Conservation (phyloP, 2,888 invertebrate genomes). For the Archips xylosteana region DNA sequence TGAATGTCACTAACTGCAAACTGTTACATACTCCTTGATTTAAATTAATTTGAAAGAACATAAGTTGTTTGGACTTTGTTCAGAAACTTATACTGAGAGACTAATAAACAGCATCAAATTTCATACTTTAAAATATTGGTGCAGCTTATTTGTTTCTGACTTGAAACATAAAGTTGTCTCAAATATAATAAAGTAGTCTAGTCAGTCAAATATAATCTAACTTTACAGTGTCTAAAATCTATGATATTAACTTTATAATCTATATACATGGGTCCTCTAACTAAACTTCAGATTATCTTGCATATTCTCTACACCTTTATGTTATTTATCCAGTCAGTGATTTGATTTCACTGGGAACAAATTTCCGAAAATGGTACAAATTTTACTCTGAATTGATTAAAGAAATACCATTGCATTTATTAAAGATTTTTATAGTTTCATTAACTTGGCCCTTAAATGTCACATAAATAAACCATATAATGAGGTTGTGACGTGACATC, state of each 20-base stretch:
- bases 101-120: neutral
- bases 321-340: neutral
- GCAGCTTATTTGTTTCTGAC: neutral
- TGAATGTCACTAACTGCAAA: slow-evolving; percentile 1
- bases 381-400: neutral
- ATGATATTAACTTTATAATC: neutral
- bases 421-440: neutral
- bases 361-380: neutral
- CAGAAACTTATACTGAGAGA: slow-evolving; percentile 1
- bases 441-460: neutral
- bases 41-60: neutral
- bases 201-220: slow-evolving; percentile 34
- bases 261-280: slow-evolving; percentile 6
- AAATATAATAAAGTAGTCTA: slow-evolving; percentile 36
- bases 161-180: slow-evolving; percentile 3
- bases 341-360: neutral
- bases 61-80: neutral
- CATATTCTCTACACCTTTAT: neutral
- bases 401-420: neutral
- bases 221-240: slow-evolving; percentile 26
- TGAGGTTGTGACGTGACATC: neutral
- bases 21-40: neutral
- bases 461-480: neutral
- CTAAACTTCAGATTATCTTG: slow-evolving; percentile 1
- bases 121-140: neutral